phyloP scores from a whole-genome alignment of 2,888 invertebrate genomes.

The Petrophora chlorosata region DNA sequence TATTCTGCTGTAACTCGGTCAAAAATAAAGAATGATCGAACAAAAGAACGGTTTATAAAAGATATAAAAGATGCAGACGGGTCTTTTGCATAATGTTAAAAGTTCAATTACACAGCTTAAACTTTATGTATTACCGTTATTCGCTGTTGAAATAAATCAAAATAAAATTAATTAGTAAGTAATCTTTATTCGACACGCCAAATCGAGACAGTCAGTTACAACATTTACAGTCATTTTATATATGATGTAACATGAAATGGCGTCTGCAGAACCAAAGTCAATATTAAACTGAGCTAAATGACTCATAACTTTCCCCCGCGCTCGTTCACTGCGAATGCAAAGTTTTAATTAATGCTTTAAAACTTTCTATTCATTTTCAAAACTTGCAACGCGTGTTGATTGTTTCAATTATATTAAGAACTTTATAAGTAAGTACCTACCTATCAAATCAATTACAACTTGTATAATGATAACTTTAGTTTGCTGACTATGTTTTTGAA shows the following conservation, averaged over 20 bases:
- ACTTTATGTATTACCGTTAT: slow-evolving; percentile 23
- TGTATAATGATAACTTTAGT: too few species aligned
- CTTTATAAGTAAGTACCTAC: slow-evolving; percentile 53
- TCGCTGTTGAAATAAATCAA: slow-evolving; percentile 19
- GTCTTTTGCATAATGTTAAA: slow-evolving; percentile 25
- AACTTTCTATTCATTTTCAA: slow-evolving; percentile 66
- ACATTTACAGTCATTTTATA: slow-evolving; percentile 37
- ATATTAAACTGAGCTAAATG: slow-evolving; percentile 53
- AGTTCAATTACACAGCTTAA: slow-evolving; percentile 28
- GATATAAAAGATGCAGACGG: slow-evolving; percentile 20
- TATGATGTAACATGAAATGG: slow-evolving; percentile 48
- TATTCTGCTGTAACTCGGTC: slow-evolving; percentile 21
- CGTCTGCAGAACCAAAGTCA: slow-evolving; percentile 46
- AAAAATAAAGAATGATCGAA: slow-evolving; percentile 14
- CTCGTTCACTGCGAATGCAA: slow-evolving; percentile 55
- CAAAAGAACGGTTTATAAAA: slow-evolving; percentile 23
- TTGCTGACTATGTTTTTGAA: not conserved
- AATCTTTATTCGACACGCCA: slow-evolving; percentile 27
- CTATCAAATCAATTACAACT: too few species aligned
- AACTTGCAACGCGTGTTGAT: slow-evolving; percentile 53
- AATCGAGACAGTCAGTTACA: slow-evolving; percentile 28
- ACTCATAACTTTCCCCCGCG: slow-evolving; percentile 50
- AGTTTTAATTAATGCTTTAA: slow-evolving; percentile 70
- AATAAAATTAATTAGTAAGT: slow-evolving; percentile 27
- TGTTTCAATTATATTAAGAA: slow-evolving; percentile 50